Evolutionary conservation across 1,140 invertebrate species (phyloP).

Genomic region (Lethrus apterus): DNA sequence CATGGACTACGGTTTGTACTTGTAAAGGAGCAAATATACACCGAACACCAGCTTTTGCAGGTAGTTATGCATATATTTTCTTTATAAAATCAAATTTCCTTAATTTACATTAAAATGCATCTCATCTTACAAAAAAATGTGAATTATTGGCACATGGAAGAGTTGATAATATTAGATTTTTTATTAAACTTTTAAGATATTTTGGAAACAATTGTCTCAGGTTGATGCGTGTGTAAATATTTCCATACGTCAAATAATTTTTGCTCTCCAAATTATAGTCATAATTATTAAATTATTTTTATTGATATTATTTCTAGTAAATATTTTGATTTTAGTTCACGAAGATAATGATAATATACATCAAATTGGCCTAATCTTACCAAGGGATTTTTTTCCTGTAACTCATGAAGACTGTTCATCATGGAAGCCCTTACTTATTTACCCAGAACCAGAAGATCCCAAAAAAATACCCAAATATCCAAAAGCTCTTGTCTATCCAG

Average conservation of each 20-base stretch:
- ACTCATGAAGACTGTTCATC: constrained; percentile 48
- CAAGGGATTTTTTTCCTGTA: constrained; percentile 44
- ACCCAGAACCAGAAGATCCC: constrained; percentile 50
- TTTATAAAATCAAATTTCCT: too few relatives aligned
- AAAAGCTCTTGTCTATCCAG: constrained; percentile 52
- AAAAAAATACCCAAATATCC: constrained; percentile 52
- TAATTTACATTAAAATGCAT: too few relatives aligned
- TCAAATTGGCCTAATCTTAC: constrained; percentile 31
- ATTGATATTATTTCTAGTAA: too few relatives aligned
- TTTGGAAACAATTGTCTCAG: too few relatives aligned
- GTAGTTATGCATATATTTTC: constrained; percentile 33
- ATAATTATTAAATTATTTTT: too few relatives aligned
- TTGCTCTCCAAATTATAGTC: too few relatives aligned
- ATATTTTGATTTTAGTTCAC: constrained; percentile 53
- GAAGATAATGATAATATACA: constrained; percentile 46
- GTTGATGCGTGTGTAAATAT: too few relatives aligned
- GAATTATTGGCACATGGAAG: too few relatives aligned
- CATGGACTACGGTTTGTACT: constrained; percentile 48
- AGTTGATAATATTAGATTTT: too few relatives aligned
- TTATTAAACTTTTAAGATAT: too few relatives aligned
- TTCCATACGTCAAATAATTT: too few relatives aligned
- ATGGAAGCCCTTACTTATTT: constrained; percentile 48
- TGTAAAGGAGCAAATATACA: constrained; percentile 19
- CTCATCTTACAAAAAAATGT: too few relatives aligned
- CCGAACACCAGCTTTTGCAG: constrained; percentile 38